Evolutionary conservation across 2,113 vertebrate species (phyloP).

Genomic region (human): GRCh38 chr2:173141501-173142000

Average conservation of each 20-base stretch:
- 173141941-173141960: background rate
- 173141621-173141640: background rate
- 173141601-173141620: background rate
- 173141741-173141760: background rate
- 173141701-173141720: background rate
- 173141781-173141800: background rate
- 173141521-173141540: background rate
- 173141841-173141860: background rate
- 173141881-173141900: background rate
- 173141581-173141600: background rate
- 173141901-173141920: background rate
- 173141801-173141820: background rate
- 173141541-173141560: background rate
- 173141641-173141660: background rate
- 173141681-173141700: background rate
- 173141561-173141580: background rate
- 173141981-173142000: background rate
- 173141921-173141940: background rate
- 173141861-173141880: background rate
- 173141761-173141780: background rate
- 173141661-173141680: background rate
- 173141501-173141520: background rate
- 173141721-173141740: background rate
- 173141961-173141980: background rate
- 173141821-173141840: background rate